Evolutionary conservation across 2,888 invertebrate species (phyloP), one percentile per base, ranked within the genome.

Genomic region (Troides aeacus): DNA sequence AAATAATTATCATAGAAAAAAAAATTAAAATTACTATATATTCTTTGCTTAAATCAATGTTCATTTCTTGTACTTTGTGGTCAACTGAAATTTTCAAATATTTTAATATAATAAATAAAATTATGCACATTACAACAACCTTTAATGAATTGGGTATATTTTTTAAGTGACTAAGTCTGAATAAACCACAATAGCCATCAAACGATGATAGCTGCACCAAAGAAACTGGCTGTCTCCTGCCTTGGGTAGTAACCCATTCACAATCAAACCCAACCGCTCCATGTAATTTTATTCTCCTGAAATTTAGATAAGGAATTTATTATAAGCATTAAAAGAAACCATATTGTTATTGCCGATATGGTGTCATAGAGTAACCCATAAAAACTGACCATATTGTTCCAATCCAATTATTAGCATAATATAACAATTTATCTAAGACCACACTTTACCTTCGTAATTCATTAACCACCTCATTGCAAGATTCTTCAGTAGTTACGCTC

Each of bases 221-320:
- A 0, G 96, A 95, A 17, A 96, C 94, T 0, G 95, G 95, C 1
- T 93, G 88, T 7, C 94, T 86, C 62, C 84, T 87, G 0, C 94
- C 94, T n/a, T 93, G 91, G 0, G 89, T 87, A 0, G 94, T 94
- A 0, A 95, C 95, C 97, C 97, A 97, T 85, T 97, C 97, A 83
- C 97, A 97, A 81, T 97, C 97, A 79, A 97, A 95, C 8, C 97
- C 97, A 53, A 97, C 80, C 0, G 95, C 94, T 78, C 84, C 84
- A 60, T 93, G 86, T 15, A 80, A 72, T 56, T 83, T 81, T 78
- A 83, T 82, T 70, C 84, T 77, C 71, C 92, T 92, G 63, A 24
- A 77, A 79, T 73, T 62, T 67, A 59, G 30, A 42, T 4, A 61
- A 61, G 7, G n/a, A 21, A 42, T 23, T 60, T 62, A 39, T 61